A percentile compares a stretch with the other conserved stretches of the same genome.
Evolutionary conservation across 2,888 invertebrate species (phyloP).

Genomic region (Hypselothyrea guttata): DNA sequence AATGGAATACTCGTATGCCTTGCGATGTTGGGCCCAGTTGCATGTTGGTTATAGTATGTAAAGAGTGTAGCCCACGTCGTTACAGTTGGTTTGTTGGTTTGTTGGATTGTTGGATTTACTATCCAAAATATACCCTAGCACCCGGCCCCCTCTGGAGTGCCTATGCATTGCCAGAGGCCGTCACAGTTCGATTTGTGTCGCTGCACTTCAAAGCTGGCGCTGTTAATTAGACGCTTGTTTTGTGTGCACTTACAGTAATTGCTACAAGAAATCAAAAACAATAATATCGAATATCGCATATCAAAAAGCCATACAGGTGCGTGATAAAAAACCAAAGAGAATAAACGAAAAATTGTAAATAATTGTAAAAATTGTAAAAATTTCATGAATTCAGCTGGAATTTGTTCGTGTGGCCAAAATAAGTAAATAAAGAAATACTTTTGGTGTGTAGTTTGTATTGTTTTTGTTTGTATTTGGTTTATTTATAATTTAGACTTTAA

Average conservation of each 20-base stretch:
- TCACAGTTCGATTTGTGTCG: constrained; percentile 46
- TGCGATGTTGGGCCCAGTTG: constrained; percentile 10
- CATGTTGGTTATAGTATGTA: constrained; percentile 4
- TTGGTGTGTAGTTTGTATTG: constrained; percentile 18
- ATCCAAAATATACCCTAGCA: background rate
- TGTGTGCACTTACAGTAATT: constrained; percentile 72
- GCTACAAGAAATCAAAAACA: constrained; percentile 53
- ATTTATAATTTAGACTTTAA: constrained; percentile 58
- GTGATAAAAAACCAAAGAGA: constrained; percentile 23
- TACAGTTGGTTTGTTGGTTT: constrained; percentile 5
- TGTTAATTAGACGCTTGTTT: constrained; percentile 67
- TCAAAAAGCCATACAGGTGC: constrained; percentile 49
- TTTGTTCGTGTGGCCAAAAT: constrained; percentile 17
- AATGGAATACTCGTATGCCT: too few species aligned
- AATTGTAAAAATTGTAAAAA: constrained; percentile 17
- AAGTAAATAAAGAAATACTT: constrained; percentile 31
- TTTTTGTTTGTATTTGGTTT: constrained; percentile 49
- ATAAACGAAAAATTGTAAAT: constrained; percentile 23
- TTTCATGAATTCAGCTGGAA: constrained; percentile 7
- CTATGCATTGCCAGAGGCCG: constrained; percentile 1
- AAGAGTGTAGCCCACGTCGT: constrained; percentile 21
- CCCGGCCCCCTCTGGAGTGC: background rate
- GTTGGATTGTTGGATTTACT: constrained; percentile 4
- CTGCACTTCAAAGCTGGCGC: constrained; percentile 63
- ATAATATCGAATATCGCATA: constrained; percentile 34